Base-by-base conservation (phyloP, 1,140 invertebrate species). In the Apis mellifera region DNA sequence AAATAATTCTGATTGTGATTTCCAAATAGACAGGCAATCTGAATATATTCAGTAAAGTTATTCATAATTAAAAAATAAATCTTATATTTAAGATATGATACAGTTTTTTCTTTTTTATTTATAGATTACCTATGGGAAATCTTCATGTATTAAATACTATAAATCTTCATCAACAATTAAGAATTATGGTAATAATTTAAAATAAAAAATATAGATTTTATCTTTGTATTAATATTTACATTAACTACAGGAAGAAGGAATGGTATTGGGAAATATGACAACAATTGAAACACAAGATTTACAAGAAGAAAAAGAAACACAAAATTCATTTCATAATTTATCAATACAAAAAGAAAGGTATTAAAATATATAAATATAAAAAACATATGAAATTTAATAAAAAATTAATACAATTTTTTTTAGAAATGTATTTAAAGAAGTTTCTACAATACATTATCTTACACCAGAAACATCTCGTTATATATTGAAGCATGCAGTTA, bases 111-210 rank as follows among this genome's bases (percentile, higher is more conserved):
- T 32, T 86, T 4, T 52, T 68, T 50, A 70, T 54, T 87, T 90
- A 1, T 57, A 93, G 92, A 76, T 87, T 94, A 73, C 92, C 93
- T 50, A 71, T 91, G 71, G 92, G 92, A 87, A 94, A 94, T 85
- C 11, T 89, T 59, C 92, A 93, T 83, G 90, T 94, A 9, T 88
- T 94, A 77, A 94, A 94, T 71, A 94, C 93, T 55, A 90, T 94
- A 71, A 90, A 93, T 85, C 75, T 92, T 81, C 90, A 93, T 54
- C 90, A 91, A 77, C 93, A 94, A 70, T 50, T 93, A 57, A 86
- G 90, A 54, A 83, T 88, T 64, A 92, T 94, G 90, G 93, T 94
- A 92, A 90, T 76, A 62, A 52, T 71, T 21, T 62, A 52, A 21
- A 15, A 42, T 48, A 9, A 15, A 60, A 9, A 15, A 60, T 42